These are phyloP conservation scores for Aleiodes testaceus DNA, from an alignment of 2,888 invertebrate genomes.

Conservation along the genomic window DNA sequence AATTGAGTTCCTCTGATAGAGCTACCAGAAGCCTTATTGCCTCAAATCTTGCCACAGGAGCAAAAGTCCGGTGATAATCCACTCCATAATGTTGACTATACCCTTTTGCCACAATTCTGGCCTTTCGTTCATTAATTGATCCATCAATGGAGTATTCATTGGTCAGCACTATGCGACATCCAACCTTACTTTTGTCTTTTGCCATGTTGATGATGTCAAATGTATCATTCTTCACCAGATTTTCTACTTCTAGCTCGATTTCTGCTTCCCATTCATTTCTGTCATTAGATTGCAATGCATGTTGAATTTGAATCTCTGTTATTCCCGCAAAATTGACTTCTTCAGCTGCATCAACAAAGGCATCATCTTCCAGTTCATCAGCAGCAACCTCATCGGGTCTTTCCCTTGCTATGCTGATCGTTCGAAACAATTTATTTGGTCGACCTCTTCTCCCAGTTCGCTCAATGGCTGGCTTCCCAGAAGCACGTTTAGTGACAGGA, in stretches of 20 bases:
- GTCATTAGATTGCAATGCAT: neutral
- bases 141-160: slow-evolving; percentile 33
- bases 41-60: slow-evolving; percentile 22
- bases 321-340: too few species aligned
- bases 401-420: neutral
- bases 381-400: neutral
- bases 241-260: slow-evolving; percentile 32
- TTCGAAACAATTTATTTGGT: slow-evolving; percentile 29
- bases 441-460: slow-evolving; percentile 33
- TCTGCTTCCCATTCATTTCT: slow-evolving; percentile 35
- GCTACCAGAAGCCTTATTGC: slow-evolving; percentile 27
- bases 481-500: slow-evolving; percentile 7
- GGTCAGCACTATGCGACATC: slow-evolving; percentile 25
- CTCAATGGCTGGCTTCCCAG: slow-evolving; percentile 33
- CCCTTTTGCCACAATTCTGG: slow-evolving; percentile 32
- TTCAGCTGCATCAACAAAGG: neutral
- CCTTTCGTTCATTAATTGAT: slow-evolving; percentile 12
- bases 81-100: slow-evolving; percentile 22
- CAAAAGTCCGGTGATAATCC: slow-evolving; percentile 34
- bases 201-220: slow-evolving; percentile 27
- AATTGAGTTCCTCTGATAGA: slow-evolving; percentile 2
- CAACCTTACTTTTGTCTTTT: slow-evolving; percentile 5
- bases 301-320: too few species aligned
- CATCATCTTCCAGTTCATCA: neutral
- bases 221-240: slow-evolving; percentile 37